Conservation (phyloP, 1,140 invertebrate genomes). For the Drosophila bipectinata region DNA sequence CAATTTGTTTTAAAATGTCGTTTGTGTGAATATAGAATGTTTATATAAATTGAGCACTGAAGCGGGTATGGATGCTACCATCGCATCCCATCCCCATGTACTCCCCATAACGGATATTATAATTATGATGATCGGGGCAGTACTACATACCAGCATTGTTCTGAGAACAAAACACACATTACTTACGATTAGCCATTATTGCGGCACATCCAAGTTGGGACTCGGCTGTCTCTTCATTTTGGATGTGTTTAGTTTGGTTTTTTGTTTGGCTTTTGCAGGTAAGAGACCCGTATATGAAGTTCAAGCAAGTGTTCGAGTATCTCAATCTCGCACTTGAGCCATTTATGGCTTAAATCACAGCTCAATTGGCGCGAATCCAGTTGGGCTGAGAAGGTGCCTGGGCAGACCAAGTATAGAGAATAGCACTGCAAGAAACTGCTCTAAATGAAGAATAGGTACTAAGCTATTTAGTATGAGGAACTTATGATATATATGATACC, state of each 20-base stretch:
- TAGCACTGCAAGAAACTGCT: too few species aligned
- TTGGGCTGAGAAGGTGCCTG: constrained; percentile 6
- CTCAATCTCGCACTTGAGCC: constrained; percentile 55
- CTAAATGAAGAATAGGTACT: too few species aligned
- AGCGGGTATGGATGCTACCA: constrained; percentile 14
- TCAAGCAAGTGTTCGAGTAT: constrained; percentile 33
- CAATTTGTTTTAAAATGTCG: constrained; percentile 74
- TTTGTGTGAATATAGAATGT: constrained; percentile 30
- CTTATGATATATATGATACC: background rate
- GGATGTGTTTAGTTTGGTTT: constrained; percentile 11
- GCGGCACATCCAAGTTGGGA: constrained; percentile 8
- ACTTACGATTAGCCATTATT: constrained; percentile 37
- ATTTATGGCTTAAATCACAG: constrained; percentile 58
- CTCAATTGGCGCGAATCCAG: constrained; percentile 46
- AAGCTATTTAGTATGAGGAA: too few species aligned
- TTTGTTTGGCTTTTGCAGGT: constrained; percentile 47
- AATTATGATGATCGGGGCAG: constrained; percentile 42
- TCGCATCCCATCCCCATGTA: background rate
- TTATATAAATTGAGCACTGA: constrained; percentile 28
- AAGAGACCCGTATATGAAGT: constrained; percentile 43
- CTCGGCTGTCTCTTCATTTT: background rate
- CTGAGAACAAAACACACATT: constrained; percentile 18
- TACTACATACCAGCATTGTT: constrained; percentile 28
- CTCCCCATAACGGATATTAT: constrained; percentile 55
- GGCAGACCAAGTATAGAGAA: constrained; percentile 15